phyloP scores from a whole-genome alignment of 2,797 vertebrate genomes.

The Pelobates cultripes region DNA sequence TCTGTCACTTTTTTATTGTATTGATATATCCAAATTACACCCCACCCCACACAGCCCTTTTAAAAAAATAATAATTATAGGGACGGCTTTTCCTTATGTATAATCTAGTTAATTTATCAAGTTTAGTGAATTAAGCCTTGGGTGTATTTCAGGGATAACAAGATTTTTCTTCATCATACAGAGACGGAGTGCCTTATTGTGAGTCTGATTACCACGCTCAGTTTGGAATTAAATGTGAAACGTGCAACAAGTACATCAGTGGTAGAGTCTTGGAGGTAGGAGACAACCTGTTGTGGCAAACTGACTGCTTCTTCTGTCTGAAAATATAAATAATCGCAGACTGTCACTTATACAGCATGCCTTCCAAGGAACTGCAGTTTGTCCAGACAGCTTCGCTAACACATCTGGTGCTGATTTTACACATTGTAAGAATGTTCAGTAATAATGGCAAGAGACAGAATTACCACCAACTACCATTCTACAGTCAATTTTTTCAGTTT shows the following conservation, averaged over 20 bases:
- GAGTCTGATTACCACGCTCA: constrained; percentile 96
- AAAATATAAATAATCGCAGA: neutral
- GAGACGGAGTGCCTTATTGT: constrained; percentile 94
- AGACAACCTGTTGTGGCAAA: constrained; percentile 6
- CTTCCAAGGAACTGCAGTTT: neutral
- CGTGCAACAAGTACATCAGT: constrained; percentile 96
- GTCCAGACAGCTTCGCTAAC: neutral
- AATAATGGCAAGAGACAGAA: no score
- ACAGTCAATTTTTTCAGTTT: no score
- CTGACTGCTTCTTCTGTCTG: neutral
- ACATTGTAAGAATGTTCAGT: no score
- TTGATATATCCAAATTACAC: no score
- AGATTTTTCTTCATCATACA: constrained; percentile 63
- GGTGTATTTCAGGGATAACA: no score
- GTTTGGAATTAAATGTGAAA: constrained; percentile 97
- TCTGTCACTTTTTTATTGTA: no score
- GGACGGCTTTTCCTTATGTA: no score
- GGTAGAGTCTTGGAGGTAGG: constrained; percentile 94
- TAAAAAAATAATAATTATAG: no score
- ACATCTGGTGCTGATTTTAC: neutral
- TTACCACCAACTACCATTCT: no score
- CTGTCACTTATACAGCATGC: neutral
- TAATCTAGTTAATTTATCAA: no score
- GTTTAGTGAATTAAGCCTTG: no score
- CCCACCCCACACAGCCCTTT: no score